These are phyloP conservation scores for Cottus gobio DNA, from an alignment of 2,113 vertebrate genomes.

Conservation along the genomic window DNA sequence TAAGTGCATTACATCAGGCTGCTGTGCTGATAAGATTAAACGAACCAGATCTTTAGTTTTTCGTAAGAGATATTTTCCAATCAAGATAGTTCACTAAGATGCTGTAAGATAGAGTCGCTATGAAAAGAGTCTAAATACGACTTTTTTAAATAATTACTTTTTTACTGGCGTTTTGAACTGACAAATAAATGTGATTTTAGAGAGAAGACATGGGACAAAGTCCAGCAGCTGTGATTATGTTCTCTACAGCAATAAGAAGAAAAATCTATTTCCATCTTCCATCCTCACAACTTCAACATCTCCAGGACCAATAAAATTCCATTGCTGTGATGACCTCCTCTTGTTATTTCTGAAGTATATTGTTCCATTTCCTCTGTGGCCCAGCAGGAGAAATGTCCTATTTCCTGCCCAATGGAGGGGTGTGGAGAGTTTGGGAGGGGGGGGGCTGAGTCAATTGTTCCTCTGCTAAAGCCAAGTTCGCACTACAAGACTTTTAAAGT, in stretches of 20 bases:
- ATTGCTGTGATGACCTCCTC: conserved; percentile 36
- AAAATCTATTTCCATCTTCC: conserved; percentile 7
- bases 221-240: not conserved
- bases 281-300: not conserved
- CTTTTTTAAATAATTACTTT: not conserved
- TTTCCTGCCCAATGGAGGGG: conserved; percentile 48
- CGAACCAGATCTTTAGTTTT: conserved; percentile 31
- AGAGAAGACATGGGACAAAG: not conserved
- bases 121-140: not conserved
- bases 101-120: not conserved
- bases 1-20: conserved; percentile 26
- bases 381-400: conserved; percentile 60
- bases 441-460: not conserved
- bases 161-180: not conserved
- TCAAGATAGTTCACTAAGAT: conserved; percentile 21
- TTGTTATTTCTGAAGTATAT: conserved; percentile 58
- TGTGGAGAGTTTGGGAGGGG: not conserved
- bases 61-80: conserved; percentile 18
- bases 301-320: conserved; percentile 34
- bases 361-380: conserved; percentile 66
- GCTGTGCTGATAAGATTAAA: conserved; percentile 55
- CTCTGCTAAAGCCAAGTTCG: not conserved
- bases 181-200: conserved; percentile 1
- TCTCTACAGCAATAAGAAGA: not conserved
- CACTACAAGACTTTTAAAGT: not conserved